A percentile compares a stretch with the other conserved stretches of the same genome.
Conservation (phyloP, 2,113 vertebrate genomes). For the Gopherus evgoodei region DNA sequence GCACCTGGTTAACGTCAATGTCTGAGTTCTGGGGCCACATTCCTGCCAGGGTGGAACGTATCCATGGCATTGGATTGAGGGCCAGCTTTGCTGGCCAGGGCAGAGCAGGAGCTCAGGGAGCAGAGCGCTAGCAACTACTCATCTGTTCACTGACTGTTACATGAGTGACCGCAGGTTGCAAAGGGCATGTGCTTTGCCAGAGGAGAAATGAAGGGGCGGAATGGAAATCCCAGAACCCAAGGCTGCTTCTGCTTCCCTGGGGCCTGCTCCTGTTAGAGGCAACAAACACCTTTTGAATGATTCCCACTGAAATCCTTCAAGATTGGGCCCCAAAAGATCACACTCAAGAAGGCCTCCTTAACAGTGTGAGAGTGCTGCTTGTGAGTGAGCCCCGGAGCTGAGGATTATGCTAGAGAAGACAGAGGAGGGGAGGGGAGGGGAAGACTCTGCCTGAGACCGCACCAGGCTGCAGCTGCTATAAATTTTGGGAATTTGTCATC, state of each 20-base stretch:
- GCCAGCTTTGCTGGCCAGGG: background rate
- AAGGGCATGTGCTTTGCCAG: rapidly evolving
- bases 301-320: background rate
- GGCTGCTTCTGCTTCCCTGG: background rate
- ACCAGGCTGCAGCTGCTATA: background rate
- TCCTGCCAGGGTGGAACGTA: rapidly evolving
- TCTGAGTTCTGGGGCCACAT: rapidly evolving
- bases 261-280: background rate
- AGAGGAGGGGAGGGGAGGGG: background rate
- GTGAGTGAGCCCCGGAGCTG: background rate
- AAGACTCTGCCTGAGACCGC: background rate
- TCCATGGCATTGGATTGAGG: rapidly evolving
- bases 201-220: background rate
- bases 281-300: background rate
- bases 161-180: background rate
- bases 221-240: background rate
- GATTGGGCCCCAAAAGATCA: background rate
- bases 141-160: rapidly evolving
- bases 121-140: rapidly evolving
- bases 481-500: background rate
- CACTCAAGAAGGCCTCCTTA: rapidly evolving
- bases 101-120: background rate
- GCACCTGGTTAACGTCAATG: rapidly evolving
- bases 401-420: background rate
- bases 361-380: background rate